Evolutionary conservation across 2,888 invertebrate genomes (phyloP), one percentile per base, ranked within the genome.

Genomic region (Parasteatoda lunata): DNA sequence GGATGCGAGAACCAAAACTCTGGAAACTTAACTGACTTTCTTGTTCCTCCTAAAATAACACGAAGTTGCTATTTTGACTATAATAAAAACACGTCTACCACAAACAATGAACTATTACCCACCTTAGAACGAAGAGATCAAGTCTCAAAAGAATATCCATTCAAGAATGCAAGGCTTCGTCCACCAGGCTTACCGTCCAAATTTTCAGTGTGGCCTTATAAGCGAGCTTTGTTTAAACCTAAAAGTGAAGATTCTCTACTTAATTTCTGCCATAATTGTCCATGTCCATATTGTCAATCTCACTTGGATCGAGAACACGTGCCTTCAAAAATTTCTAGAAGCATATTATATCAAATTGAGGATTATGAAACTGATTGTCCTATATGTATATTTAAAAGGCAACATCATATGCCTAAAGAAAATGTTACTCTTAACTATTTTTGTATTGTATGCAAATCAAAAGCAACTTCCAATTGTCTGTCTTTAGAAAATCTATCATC

Each of bases 241-340:
- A 73, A 72, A 76, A 88, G 88, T 75, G 88, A 88, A 65, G 88
- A 88, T 65, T 84, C 88, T 3, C 65, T 88, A 13, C n/a, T 78
- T 3, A 81, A 85, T 4, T 47, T 72, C 49, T 66, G 47, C 49
- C 48, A 59, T 8, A 70, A 77, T 13, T 84, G 88, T 45, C 80
- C 84, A 47, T 84, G 84, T 78, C 81, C 85, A 9, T 80, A 76
- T 11, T 82, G 88, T 49, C 84, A 84, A 30, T 51, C 82, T 7
- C 76, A 54, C 4, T 84, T 11, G 11, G 48, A 52, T 5, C 52
- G 73, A 70, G 54, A 66, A 1, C n/a, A 64, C 11, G 47, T 47
- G 4, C 52, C 70, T 45, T 66, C 81, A 5, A 71, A 79, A 68
- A 69, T 66, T 47, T 77, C 84, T 49, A 65, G 77, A 49, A 80